Conservation (phyloP, 2,113 vertebrate species). For the Phaethon lepturus region DNA sequence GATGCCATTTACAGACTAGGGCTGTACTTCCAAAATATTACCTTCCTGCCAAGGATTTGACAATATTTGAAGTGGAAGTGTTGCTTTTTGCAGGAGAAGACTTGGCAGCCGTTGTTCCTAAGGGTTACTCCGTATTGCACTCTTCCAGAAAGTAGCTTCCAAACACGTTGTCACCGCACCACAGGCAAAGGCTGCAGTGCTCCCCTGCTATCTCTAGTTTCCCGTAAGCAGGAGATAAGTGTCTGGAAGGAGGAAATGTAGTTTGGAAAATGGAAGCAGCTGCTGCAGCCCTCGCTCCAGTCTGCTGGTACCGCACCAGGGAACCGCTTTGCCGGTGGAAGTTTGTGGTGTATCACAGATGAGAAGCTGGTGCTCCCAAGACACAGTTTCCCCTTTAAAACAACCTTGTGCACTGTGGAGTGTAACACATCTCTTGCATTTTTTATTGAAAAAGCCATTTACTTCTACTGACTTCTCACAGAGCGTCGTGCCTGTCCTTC, state of each 20-base stretch:
- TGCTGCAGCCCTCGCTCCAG: neutral
- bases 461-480: neutral
- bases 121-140: neutral
- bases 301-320: neutral
- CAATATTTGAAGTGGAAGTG: neutral
- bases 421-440: neutral
- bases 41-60: neutral
- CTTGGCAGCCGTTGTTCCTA: fast-evolving
- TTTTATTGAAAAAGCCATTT: neutral
- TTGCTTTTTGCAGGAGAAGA: neutral
- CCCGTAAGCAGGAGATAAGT: neutral
- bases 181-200: neutral
- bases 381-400: neutral
- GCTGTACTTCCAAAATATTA: neutral
- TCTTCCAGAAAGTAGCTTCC: neutral
- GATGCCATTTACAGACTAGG: neutral
- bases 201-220: neutral
- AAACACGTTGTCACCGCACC: neutral
- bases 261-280: neutral
- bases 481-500: neutral
- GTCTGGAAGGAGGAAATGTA: neutral
- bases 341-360: neutral
- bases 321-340: neutral
- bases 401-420: neutral
- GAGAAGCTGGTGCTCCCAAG: neutral